A percentile compares a stretch with the other conserved stretches of the same genome.
Conservation (phyloP, 23 tunicate genomes). For the Phallusia fumigata region DNA sequence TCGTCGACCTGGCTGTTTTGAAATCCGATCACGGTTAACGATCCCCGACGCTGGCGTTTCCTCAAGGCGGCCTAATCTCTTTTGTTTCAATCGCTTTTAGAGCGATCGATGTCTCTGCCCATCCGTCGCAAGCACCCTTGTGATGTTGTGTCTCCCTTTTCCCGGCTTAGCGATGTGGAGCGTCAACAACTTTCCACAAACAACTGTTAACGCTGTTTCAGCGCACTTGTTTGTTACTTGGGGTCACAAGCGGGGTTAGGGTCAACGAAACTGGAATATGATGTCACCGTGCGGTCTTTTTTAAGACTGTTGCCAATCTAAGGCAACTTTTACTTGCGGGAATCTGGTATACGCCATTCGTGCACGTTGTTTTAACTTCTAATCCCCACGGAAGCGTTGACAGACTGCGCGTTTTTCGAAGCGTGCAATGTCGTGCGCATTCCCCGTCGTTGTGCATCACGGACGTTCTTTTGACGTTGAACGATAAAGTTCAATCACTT, state of each 20-base stretch:
- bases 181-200: background rate
- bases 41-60: background rate
- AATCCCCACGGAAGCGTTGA: too few relatives aligned
- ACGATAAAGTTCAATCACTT: background rate
- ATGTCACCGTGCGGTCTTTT: background rate
- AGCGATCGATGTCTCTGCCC: background rate
- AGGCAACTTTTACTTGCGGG: background rate
- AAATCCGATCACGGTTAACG: background rate
- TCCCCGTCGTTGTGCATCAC: background rate
- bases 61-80: background rate
- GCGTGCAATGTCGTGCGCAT: too few relatives aligned
- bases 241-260: background rate
- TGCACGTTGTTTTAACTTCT: too few relatives aligned
- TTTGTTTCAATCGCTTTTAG: conserved; percentile 3
- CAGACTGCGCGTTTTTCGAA: too few relatives aligned
- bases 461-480: background rate
- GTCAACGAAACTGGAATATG: background rate
- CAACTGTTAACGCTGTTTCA: background rate
- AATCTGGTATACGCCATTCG: too few relatives aligned
- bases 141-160: background rate
- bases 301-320: background rate
- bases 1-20: conserved; percentile 3
- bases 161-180: background rate
- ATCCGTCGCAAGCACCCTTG: background rate
- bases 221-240: background rate